Percentiles rank a stretch among this genome's conserved stretches.
These are phyloP conservation scores for Lagenorhynchus albirostris DNA, from an alignment of 2,113 vertebrate species.

Conservation along the genomic window DNA sequence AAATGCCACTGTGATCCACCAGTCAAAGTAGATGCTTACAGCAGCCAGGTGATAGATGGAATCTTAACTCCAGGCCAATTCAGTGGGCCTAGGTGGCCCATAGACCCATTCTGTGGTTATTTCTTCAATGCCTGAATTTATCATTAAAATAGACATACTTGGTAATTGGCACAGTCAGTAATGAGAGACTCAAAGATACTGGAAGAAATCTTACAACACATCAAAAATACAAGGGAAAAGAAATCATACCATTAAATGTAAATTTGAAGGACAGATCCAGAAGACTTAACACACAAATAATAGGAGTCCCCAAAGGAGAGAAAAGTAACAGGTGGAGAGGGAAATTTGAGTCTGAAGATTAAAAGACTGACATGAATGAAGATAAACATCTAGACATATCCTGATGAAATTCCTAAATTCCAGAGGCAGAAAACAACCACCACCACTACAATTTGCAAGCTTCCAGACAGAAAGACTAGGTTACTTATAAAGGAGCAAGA, in stretches of 20 bases:
- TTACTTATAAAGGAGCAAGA: neutral
- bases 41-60: neutral
- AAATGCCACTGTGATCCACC: neutral
- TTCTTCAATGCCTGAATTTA: neutral
- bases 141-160: neutral
- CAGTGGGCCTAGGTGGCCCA: no score
- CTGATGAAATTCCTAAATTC: neutral
- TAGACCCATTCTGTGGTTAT: neutral
- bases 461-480: neutral
- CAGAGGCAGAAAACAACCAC: neutral
- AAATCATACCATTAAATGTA: neutral
- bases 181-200: neutral
- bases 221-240: neutral
- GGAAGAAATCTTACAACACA: neutral
- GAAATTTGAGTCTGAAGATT: neutral
- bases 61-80: neutral
- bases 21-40: neutral
- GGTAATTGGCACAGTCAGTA: neutral
- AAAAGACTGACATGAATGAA: neutral
- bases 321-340: neutral
- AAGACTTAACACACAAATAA: neutral
- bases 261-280: neutral
- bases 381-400: neutral
- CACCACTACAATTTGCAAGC: neutral
- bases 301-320: neutral